These are phyloP conservation scores for Hydropsyche betteni DNA, from an alignment of 2,888 invertebrate genomes.

Conservation along the genomic window DNA sequence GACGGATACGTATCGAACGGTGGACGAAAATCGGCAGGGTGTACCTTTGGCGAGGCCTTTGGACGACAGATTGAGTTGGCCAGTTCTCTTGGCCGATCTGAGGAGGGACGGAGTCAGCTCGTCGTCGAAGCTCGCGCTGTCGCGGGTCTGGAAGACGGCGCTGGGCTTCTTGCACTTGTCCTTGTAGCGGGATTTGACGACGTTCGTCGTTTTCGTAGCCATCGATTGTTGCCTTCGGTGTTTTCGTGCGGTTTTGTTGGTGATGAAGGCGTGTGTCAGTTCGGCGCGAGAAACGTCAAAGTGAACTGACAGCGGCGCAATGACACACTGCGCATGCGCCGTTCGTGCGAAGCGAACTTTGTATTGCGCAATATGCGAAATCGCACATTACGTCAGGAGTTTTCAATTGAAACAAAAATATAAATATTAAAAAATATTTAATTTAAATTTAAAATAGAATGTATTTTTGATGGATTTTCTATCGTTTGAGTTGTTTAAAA, in stretches of 20 bases:
- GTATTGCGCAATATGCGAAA: conserved; percentile 18
- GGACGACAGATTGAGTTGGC: conserved; percentile 81
- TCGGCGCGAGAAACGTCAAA: neutral
- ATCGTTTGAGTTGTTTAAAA: too few species aligned
- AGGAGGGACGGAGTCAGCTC: conserved; percentile 76
- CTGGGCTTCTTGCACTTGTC: conserved; percentile 54
- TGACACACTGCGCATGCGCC: conserved; percentile 15
- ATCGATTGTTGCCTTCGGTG: neutral
- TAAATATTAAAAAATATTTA: neutral
- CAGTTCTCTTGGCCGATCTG: conserved; percentile 82
- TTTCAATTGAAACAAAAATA: neutral
- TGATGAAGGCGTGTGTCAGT: neutral
- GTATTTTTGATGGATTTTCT: too few species aligned
- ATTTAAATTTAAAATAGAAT: too few species aligned
- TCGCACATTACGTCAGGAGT: conserved; percentile 1
- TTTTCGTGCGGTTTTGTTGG: neutral
- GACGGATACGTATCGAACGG: too few species aligned
- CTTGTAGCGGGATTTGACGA: conserved; percentile 40
- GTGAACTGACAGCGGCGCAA: neutral
- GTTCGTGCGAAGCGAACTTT: too few species aligned
- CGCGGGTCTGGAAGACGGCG: conserved; percentile 77
- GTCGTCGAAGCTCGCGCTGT: conserved; percentile 74
- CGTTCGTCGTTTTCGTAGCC: neutral
- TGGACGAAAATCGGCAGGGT: neutral
- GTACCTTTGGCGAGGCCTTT: conserved; percentile 78